Base-by-base conservation (phyloP, 1,140 invertebrate species). In the Drosophila sturtevanti region DNA sequence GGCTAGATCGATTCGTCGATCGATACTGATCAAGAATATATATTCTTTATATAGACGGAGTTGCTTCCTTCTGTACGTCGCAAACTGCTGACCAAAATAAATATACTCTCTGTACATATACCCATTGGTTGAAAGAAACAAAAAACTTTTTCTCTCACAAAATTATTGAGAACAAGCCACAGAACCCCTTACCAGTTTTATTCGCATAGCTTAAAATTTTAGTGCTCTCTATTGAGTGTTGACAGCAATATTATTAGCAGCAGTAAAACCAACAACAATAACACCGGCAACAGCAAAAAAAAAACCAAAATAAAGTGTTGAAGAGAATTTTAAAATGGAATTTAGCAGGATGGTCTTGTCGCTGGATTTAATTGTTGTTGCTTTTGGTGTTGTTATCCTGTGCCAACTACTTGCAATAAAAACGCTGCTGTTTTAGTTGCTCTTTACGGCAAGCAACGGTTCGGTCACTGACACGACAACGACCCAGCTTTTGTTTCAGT, bases 391-490 rank as follows among this genome's bases (percentile, higher is more conserved):
- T 76, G 63, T 77, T 79, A 78, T 86, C 66, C 82, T 81, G 41
- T 16, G 14, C 41, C 41, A 44, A 78, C 82, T 75, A 71, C 54
- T 72, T 75, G 78, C 81, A 87, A 87, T 87, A 81, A 87, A 76
- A 86, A 84, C 62, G 70, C 48, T 59, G 35, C 63, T 75, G 41
- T 78, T 75, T 68, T 73, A 77, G 7, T 7, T 9, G 16, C 14
- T 44, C 16, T 75, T 74, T 66, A 81, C 82, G 68, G 72, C 76
- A 70, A 68, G 77, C 85, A 89, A 77, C 14, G 16, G 41, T 4
- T 89, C 84, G 84, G 84, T 89, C 84, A 89, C 61, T 89, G 84
- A 89, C 84, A 89, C 89, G 37, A 66, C 67, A 54, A 72, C 72
- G 65, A 65, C 81, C 77, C 77, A 64, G 68, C 81, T 70, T 78